These are phyloP conservation scores for Pseudeuparius sepicola DNA, from an alignment of 2,888 invertebrate species.

Conservation along the genomic window DNA sequence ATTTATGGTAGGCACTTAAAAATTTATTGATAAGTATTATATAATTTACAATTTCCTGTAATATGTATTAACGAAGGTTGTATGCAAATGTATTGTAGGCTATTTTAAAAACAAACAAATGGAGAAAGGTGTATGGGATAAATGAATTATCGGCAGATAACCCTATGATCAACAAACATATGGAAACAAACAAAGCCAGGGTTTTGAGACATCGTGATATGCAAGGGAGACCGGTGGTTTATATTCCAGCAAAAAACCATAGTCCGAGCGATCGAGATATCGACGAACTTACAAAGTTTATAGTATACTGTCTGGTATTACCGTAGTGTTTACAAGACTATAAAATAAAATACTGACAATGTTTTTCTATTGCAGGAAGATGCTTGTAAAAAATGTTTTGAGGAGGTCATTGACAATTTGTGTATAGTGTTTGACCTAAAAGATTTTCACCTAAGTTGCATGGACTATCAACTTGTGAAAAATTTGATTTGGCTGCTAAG, in stretches of 20 bases:
- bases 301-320: conserved; percentile 66
- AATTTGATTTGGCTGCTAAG: conserved; percentile 69
- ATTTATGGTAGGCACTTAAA: conserved; percentile 53
- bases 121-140: conserved; percentile 66
- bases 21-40: conserved; percentile 5
- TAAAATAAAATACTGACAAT: too few species aligned
- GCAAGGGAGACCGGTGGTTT: conserved; percentile 63
- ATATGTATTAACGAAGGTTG: too few species aligned
- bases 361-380: conserved; percentile 59
- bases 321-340: too few species aligned
- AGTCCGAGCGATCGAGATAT: conserved; percentile 61
- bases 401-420: conserved; percentile 67
- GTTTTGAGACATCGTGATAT: conserved; percentile 64
- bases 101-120: conserved; percentile 69
- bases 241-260: conserved; percentile 70
- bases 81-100: conserved; percentile 46
- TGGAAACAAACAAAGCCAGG: conserved; percentile 51
- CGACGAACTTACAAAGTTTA: conserved; percentile 68
- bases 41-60: conserved; percentile 6
- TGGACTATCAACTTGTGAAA: conserved; percentile 73
- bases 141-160: conserved; percentile 45
- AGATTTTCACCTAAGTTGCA: conserved; percentile 62
- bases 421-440: conserved; percentile 72
- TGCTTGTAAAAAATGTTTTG: conserved; percentile 66
- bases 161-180: conserved; percentile 47